Base-by-base conservation (phyloP, 2,888 invertebrate species). In the Blomia tropicalis region DNA sequence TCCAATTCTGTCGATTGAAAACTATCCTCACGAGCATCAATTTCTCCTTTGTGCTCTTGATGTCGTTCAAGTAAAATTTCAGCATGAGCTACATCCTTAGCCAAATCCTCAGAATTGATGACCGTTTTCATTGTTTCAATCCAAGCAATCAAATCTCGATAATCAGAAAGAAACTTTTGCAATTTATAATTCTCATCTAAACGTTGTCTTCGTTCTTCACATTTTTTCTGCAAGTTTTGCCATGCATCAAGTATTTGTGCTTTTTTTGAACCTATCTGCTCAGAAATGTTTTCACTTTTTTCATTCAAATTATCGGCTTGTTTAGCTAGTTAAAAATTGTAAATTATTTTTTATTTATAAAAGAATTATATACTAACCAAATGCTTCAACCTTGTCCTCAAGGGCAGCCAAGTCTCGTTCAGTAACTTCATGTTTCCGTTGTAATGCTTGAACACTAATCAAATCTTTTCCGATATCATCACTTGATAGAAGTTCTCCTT, bases 1-100 rank as follows among this genome's bases (percentile, higher is more conserved):
- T 92, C 87, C 68, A 86, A 83, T 5, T 83, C 85, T 62, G 92
- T 89, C 27, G 86, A 79, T 65, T 83, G 82, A 75, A 95, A 93
- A 72, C 90, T 92, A 75, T 98, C 96, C 70, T 89, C 88, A 59
- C 96, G 83, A 0, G 96, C 96, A 77, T 98, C 96, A 72, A 98
- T 96, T 77, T 98, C 98, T 54, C 96, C 95, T 79, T 84, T 74
- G 72, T 96, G 95, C 74, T 98, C 96, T 75, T 93, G 93, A 71
- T 98, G 98, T 58, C 95, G 80, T 74, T 98, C 96, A 23, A 96
- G 78, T 65, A 98, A 78, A 1, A 95, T 92, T 76, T 98, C 98
- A 0, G 98, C 98, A 0, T 95, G 95, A 62, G 96, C 92, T 56
- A 99, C 98, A 75, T 98, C 96, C 77, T 98, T 96, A 60, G 98